Conservation (phyloP, 1,140 invertebrate species). For the Hyles euphorbiae region DNA sequence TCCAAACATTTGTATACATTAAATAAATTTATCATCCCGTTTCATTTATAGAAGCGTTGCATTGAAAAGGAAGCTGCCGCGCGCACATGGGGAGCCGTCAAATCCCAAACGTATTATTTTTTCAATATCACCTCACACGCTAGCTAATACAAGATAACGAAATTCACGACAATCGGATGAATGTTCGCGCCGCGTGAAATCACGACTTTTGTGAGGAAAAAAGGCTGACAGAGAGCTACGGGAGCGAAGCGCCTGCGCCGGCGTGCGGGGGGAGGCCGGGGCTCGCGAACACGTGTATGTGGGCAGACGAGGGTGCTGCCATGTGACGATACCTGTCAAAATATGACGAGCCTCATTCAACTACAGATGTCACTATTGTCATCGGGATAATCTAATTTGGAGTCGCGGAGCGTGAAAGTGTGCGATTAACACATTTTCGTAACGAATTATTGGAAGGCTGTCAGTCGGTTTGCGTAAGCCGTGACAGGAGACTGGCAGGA, state of each 20-base stretch:
- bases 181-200: constrained; percentile 72
- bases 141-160: constrained; percentile 64
- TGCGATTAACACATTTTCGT: constrained; percentile 72
- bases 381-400: constrained; percentile 67
- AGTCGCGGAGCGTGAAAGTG: constrained; percentile 65
- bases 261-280: constrained; percentile 25
- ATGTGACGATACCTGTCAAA: constrained; percentile 66
- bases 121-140: constrained; percentile 59
- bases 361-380: constrained; percentile 70
- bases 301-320: constrained; percentile 55
- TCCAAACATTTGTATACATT: constrained; percentile 75
- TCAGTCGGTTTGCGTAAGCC: constrained; percentile 69
- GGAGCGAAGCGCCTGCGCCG: constrained; percentile 9
- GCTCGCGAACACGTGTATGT: constrained; percentile 61
- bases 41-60: constrained; percentile 50
- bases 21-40: constrained; percentile 73
- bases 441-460: constrained; percentile 69
- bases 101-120: constrained; percentile 72
- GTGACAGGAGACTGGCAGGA: constrained; percentile 69
- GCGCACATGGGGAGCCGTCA: constrained; percentile 64
- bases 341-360: constrained; percentile 64
- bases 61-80: constrained; percentile 68
- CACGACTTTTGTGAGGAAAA: constrained; percentile 55
- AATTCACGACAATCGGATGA: constrained; percentile 64
- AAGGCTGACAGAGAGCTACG: constrained; percentile 27